Evolutionary conservation across 2,113 vertebrate genomes (phyloP).

Genomic region (Ictalurus furcatus): DNA sequence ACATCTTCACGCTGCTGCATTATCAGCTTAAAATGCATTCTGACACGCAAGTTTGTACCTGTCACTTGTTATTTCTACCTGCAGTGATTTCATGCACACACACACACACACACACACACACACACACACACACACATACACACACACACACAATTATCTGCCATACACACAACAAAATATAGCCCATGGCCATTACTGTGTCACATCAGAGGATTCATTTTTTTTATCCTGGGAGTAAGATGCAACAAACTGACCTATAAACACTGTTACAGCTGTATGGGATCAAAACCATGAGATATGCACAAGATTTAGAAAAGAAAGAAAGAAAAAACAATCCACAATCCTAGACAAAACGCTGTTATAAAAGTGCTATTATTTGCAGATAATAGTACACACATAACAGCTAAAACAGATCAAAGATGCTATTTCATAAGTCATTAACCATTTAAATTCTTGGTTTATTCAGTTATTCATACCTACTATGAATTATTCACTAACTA

Average conservation of each 20-base stretch:
- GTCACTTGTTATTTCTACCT: constrained; percentile 54
- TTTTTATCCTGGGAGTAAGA: neutral
- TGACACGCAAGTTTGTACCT: constrained; percentile 43
- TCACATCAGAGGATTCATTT: neutral
- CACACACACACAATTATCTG: constrained; percentile 35
- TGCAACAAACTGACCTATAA: neutral
- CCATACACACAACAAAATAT: constrained; percentile 42
- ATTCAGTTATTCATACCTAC: neutral
- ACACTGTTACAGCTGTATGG: neutral
- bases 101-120: constrained; percentile 34
- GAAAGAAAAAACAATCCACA: neutral
- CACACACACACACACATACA: constrained; percentile 39
- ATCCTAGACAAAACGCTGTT: neutral
- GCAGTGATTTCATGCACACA: constrained; percentile 36
- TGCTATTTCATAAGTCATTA: constrained; percentile 22
- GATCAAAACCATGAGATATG: neutral
- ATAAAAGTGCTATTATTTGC: neutral
- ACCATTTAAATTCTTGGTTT: neutral
- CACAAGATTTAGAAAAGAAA: neutral
- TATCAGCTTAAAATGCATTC: constrained; percentile 15
- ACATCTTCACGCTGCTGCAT: neutral
- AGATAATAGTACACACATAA: neutral
- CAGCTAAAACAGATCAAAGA: neutral
- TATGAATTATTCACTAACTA: neutral
- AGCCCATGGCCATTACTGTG: constrained; percentile 7